Base-by-base conservation (phyloP, 2,888 invertebrate species). In the Therioaphis trifolii region DNA sequence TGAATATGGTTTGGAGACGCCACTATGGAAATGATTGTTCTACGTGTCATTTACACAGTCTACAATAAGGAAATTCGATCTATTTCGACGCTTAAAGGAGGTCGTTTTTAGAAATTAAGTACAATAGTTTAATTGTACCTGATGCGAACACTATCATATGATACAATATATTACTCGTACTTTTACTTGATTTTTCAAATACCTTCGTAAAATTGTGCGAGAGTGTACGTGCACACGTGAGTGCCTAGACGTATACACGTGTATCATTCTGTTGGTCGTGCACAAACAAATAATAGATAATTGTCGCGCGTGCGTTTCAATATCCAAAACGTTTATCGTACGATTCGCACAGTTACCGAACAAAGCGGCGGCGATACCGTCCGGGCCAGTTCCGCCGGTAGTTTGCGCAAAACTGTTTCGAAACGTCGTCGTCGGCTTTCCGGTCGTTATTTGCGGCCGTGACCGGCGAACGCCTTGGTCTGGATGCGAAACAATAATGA, bases 381-480 rank as follows among this genome's bases (percentile, higher is more conserved):
- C 29, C 27, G 2, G 4, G 35, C 15, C 2, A 58, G 2, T 1
- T 0, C 12, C 35, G 35, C 35, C 52, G 4, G n/a, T 18, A 24
- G 63, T 74, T 72, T 74, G 74, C 82, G 74, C 74, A 82, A 82
- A 74, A 63, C 63, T 35, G 27, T 82, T 61, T 82, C 63, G 74
- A 63, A 82, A 82, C 63, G 24, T 18, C 18, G 7, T 15, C 24
- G 12, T 72, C 35, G 29, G 46, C 63, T 72, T 63, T 46, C 72
- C 49, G 69, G 29, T 74, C 49, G 29, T 82, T 52, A 63, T 74
- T 82, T 82, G 52, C 11, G 52, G 35, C 74, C 74, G 82, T 82
- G 71, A 82, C 72, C 35, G 40, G 29, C n/a, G 43, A 2, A 71
- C 9, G 12, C 27, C 27, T 61, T 21, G 74, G 24, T 40, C 63